Evolutionary conservation across 2,797 vertebrate species (phyloP).

Genomic region (Diplodus puntazzo): DNA sequence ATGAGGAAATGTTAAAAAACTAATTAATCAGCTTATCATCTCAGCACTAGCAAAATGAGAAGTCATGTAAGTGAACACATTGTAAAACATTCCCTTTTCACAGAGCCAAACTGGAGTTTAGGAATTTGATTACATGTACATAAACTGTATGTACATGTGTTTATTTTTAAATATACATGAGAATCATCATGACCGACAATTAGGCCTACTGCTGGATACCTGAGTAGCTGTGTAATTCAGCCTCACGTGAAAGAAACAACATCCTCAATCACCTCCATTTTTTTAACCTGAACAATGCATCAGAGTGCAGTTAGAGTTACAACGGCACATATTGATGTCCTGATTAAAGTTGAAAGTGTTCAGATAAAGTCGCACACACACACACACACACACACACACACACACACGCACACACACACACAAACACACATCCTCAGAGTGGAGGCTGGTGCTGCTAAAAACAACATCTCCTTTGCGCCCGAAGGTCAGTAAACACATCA

Average conservation of each 20-base stretch:
- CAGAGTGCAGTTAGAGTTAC: conserved; percentile 19
- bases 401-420: background rate
- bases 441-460: conserved; percentile 28
- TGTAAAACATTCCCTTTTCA: background rate
- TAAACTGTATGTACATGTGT: background rate
- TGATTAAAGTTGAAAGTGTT: conserved; percentile 45
- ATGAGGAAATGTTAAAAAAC: no score
- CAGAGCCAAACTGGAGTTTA: background rate
- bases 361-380: background rate
- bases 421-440: background rate
- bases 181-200: background rate
- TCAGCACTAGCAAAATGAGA: background rate
- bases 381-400: background rate
- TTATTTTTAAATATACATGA: background rate
- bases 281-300: conserved; percentile 36
- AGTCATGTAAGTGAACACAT: no score
- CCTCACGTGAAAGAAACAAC: conserved; percentile 26
- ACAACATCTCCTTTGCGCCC: conserved; percentile 25
- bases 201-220: background rate
- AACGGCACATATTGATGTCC: conserved; percentile 38
- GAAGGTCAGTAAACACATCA: conserved; percentile 15
- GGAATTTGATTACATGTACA: background rate
- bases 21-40: background rate
- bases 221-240: background rate
- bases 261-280: conserved; percentile 24